These are phyloP conservation scores for Trachurus trachurus DNA, from an alignment of 2,797 vertebrate genomes.

Conservation along the genomic window DNA sequence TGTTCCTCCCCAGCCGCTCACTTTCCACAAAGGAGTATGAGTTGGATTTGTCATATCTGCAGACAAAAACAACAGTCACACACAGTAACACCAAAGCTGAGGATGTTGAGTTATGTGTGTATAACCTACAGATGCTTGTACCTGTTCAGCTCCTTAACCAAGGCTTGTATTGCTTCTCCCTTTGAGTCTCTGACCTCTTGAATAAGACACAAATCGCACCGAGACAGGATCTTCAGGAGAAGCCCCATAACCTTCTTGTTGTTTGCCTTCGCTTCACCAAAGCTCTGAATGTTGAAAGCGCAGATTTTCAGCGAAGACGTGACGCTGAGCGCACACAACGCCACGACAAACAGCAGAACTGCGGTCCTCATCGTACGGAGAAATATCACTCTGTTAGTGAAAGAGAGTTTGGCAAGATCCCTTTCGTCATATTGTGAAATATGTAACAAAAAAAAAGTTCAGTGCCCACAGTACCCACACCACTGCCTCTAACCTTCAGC, in stretches of 20 bases:
- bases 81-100: neutral
- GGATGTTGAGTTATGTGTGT: neutral
- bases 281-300: slow-evolving; percentile 89
- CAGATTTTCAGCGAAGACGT: slow-evolving; percentile 85
- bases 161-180: slow-evolving; percentile 80
- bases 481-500: slow-evolving; percentile 66
- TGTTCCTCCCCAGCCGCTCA: slow-evolving; percentile 85
- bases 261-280: slow-evolving; percentile 87
- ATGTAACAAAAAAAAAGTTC: slow-evolving; percentile 2
- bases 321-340: slow-evolving; percentile 59
- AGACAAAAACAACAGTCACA: neutral
- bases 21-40: slow-evolving; percentile 85
- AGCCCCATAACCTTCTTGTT: slow-evolving; percentile 87
- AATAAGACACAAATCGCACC: slow-evolving; percentile 88
- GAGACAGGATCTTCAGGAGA: slow-evolving; percentile 87
- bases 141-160: slow-evolving; percentile 87
- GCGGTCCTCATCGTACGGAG: slow-evolving; percentile 73
- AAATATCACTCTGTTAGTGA: slow-evolving; percentile 31
- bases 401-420: slow-evolving; percentile 49
- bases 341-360: slow-evolving; percentile 68
- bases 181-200: slow-evolving; percentile 90
- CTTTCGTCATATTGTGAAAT: slow-evolving; percentile 44
- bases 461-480: neutral
- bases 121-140: slow-evolving; percentile 41
- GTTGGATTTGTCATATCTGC: slow-evolving; percentile 84